Evolutionary conservation across 2,888 invertebrate genomes (phyloP).

Genomic region (Syritta pipiens): DNA sequence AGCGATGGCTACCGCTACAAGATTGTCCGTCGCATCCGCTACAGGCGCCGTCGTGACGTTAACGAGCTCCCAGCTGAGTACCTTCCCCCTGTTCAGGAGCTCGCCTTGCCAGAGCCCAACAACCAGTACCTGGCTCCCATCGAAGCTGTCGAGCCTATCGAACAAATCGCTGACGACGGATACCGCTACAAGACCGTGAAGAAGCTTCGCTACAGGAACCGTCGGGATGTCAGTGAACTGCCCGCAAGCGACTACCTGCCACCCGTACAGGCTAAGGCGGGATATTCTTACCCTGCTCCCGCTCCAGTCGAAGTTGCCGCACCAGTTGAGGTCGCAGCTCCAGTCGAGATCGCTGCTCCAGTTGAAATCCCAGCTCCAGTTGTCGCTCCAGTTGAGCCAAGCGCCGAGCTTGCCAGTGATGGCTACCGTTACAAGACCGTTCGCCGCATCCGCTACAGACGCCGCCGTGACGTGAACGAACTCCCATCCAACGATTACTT

Average conservation of each 20-base stretch:
- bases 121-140: constrained; percentile 41
- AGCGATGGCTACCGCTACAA: constrained; percentile 71
- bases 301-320: constrained; percentile 5
- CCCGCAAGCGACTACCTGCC: constrained; percentile 38
- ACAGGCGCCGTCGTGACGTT: constrained; percentile 69
- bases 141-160: constrained; percentile 36
- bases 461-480: constrained; percentile 70
- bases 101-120: constrained; percentile 16
- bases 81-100: constrained; percentile 28
- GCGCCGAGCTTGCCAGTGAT: constrained; percentile 54
- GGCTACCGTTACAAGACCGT: constrained; percentile 70
- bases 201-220: constrained; percentile 22
- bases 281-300: constrained; percentile 37
- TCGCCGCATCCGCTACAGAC: constrained; percentile 62
- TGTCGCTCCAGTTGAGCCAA: background rate
- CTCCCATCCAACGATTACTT: constrained; percentile 42
- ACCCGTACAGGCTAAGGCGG: constrained; percentile 3
- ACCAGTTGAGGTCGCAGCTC: background rate
- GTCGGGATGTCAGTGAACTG: constrained; percentile 41
- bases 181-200: constrained; percentile 37
- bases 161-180: constrained; percentile 35
- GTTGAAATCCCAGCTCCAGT: constrained; percentile 19
- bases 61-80: constrained; percentile 53
- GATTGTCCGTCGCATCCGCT: constrained; percentile 66
- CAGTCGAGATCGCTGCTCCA: constrained; percentile 3